Evolutionary conservation across 2,888 invertebrate species (phyloP), one percentile per base, ranked within the genome.

Genomic region (Cerastoderma edule): DNA sequence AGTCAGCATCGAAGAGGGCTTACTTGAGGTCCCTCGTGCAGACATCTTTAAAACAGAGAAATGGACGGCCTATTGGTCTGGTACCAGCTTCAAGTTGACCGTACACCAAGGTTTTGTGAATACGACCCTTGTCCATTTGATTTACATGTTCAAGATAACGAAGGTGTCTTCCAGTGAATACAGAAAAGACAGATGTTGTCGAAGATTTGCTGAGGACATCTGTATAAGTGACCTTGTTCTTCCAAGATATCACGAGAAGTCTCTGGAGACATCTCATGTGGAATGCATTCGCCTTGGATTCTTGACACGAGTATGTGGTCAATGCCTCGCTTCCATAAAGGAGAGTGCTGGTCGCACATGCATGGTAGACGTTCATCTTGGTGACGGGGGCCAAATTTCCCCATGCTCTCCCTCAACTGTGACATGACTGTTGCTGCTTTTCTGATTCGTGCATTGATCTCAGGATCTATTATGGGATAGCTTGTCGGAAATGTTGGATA

Each of bases 281-380:
- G n/a, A n/a, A n/a, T n/a, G n/a, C n/a, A n/a, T n/a, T n/a, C n/a
- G n/a, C n/a, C n/a, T n/a, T n/a, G n/a, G n/a, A n/a, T n/a, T n/a
- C n/a, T n/a, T n/a, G n/a, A n/a, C n/a, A n/a, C n/a, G n/a, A n/a
- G n/a, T n/a, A n/a, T n/a, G n/a, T n/a, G n/a, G n/a, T n/a, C n/a
- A n/a, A n/a, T 0, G 63, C n/a, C 30, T 69, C 56, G 46, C 69
- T 60, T 32, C 64, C 56, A 24, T 72, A 76, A 1, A 67, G 46
- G 0, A 71, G 67, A 22, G 72, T 73, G 67, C 65, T 77, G 4
- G 72, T n/a, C 0, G 65, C n/a, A n/a, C n/a, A n/a, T n/a, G n/a
- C n/a, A n/a, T n/a, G n/a, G n/a, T n/a, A n/a, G n/a, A n/a, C n/a
- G 50, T 19, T 48, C 67, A 2, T 68, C 72, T 13, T 48, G 24